Evolutionary conservation across 2,888 invertebrate genomes (phyloP).

Genomic region (Sthenelais limicola): DNA sequence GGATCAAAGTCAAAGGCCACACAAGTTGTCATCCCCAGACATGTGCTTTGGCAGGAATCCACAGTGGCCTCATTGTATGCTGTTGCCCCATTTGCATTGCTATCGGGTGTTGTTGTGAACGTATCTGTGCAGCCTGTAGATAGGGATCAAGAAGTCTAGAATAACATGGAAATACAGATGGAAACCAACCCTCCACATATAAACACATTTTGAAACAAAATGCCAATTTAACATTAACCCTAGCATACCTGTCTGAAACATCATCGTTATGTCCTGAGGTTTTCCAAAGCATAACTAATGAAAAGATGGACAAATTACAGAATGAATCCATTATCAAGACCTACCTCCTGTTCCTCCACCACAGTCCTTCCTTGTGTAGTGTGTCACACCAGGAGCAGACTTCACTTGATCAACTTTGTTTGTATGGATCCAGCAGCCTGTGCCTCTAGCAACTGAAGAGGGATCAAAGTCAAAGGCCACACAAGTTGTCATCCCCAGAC

Average conservation of each 20-base stretch:
- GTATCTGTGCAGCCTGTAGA: not conserved
- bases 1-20: conserved; percentile 15
- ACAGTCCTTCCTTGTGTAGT: not conserved
- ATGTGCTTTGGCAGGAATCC: not conserved
- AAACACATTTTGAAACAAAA: no score
- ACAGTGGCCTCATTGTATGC: not conserved
- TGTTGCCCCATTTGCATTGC: conserved; percentile 1
- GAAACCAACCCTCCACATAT: no score
- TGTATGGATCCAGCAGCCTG: not conserved
- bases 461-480: conserved; percentile 6
- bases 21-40: not conserved
- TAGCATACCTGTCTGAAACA: no score
- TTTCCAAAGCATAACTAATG: no score
- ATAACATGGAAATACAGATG: no score
- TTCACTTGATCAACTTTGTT: not conserved
- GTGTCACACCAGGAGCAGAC: not conserved
- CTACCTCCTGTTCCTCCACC: no score
- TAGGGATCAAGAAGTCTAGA: no score
- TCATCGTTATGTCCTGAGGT: no score
- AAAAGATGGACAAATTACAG: no score
- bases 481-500: not conserved
- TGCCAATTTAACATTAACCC: no score
- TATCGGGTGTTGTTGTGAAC: not conserved
- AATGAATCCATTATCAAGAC: no score
- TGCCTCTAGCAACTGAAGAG: not conserved